Percentiles rank a stretch among this genome's conserved stretches.
Evolutionary conservation across 2,888 invertebrate species (phyloP).

Genomic region (Heteromyza rotundicornis): DNA sequence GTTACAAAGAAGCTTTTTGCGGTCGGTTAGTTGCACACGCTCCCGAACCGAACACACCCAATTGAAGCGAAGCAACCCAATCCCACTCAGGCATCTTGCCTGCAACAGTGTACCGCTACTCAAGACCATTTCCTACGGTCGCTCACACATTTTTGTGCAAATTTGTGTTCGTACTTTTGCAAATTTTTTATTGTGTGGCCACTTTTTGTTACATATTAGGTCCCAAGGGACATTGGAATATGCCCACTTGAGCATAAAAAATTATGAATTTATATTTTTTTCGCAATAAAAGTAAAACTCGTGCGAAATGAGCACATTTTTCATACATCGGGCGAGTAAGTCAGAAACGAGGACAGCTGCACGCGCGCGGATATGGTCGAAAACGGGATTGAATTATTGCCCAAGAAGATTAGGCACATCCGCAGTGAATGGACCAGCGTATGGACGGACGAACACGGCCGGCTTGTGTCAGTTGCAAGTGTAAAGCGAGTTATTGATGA

Average conservation of each 20-base stretch:
- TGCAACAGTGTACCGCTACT: neutral
- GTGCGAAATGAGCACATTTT: conserved; percentile 7
- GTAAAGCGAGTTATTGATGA: conserved; percentile 14
- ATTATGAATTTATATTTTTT: conserved; percentile 3
- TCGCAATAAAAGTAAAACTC: conserved; percentile 11
- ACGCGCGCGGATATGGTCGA: neutral
- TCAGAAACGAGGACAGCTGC: no score
- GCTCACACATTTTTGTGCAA: neutral
- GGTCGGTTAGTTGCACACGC: conserved; percentile 19
- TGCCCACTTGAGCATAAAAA: neutral
- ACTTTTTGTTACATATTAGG: neutral
- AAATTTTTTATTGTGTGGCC: neutral
- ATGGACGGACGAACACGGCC: neutral
- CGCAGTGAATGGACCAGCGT: conserved; percentile 1
- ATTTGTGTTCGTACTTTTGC: neutral
- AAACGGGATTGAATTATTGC: conserved; percentile 23
- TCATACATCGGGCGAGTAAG: conserved; percentile 4
- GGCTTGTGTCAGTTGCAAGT: neutral
- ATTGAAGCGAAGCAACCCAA: no score
- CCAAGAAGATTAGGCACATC: conserved; percentile 25
- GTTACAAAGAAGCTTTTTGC: conserved; percentile 21
- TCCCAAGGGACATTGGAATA: neutral
- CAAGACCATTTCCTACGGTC: neutral
- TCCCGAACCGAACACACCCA: no score
- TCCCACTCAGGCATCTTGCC: neutral